Base-by-base conservation (phyloP, 2,797 vertebrate genomes). In the Cirrhinus mrigala region DNA sequence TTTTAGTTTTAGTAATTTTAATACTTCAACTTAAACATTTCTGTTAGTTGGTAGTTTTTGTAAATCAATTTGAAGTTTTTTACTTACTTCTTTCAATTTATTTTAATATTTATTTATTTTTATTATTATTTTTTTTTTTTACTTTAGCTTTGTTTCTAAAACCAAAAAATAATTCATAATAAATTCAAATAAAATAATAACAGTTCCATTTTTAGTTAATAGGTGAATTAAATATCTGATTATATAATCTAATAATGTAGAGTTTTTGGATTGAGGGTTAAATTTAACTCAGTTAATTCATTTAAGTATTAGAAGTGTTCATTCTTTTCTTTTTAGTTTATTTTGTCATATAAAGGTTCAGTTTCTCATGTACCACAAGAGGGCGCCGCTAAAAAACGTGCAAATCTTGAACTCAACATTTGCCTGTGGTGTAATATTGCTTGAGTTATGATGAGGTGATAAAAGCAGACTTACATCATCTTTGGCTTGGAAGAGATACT, bases 401-500 rank as follows among this genome's bases (percentile, higher is more conserved):
- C 37, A 60, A 60, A 40, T 3, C 50, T 4, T 6, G 0, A 14
- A 5, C 50, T 12, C 9, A 40, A 69, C 12, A 6, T 18, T 3
- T 29, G 15, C 22, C 9, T 1, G 9, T 1, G 11, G n/a, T 9
- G 44, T 48, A 71, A 71, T 52, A 75, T 2, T 6, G 1, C 10
- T 27, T 14, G 40, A 24, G 40, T 48, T 76, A 0, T 56, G 62
- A 24, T 29, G 27, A 76, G 16, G 69, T 29, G 50, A 76, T 44
- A 18, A 52, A 52, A 18, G 22, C 66, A 58, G 79, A 97, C 98
- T 98, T 93, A 99, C 98, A 22, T 99, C 98, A 2, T 99, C 98
- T 99, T 99, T 99, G 98, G 98, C 98, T 97, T 99, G 98, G 96
- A 99, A 99, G 93, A 99, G 97, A 96, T 98, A 99, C 94, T 99